Base-by-base conservation (phyloP, 2,888 invertebrate genomes). In the Eulithis prunata region DNA sequence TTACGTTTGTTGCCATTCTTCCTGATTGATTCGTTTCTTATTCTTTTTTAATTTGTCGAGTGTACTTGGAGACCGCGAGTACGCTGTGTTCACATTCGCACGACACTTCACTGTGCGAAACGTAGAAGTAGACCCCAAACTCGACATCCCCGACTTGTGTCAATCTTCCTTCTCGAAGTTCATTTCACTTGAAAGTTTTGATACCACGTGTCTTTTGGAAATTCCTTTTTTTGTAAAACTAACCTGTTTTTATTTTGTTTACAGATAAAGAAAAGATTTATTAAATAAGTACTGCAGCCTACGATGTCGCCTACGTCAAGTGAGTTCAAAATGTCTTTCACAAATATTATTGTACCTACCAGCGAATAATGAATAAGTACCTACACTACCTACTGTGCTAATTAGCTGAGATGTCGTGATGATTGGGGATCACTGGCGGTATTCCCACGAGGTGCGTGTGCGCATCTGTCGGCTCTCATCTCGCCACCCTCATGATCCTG, bases 1-100 rank as follows among this genome's bases (percentile, higher is more conserved):
- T 88, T 89, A 89, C 90, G 87, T 87, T 90, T 90, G 90, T 90
- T 84, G 79, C 91, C 77, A 81, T 80, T 83, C 85, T 87, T 89
- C 80, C 81, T 81, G 77, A 79, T 81, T 75, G 80, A 86, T 85
- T 88, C 81, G 77, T 85, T 89, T 83, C 81, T 80, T 78, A 74
- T 81, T 81, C 78, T 78, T 83, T 78, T 21, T 49, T 53, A 73
- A 75, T 78, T 80, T 68, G 11, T 80, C 75, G 64, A 80, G 89
- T 81, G 75, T 79, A 57, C 87, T 91, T 79, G 49, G 76, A 73
- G 72, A 81, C 83, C 80, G 73, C 80, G 72, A 80, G 64, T 69
- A 72, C 78, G 57, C 28, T 75, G 71, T 64, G 49, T 49, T 21
- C 21, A 21, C 10, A 11, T 49, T 49, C 49, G 21, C 49, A 83